Evolutionary conservation across 2,888 invertebrate species (phyloP).

Genomic region (Priocnemis perturbator): DNA sequence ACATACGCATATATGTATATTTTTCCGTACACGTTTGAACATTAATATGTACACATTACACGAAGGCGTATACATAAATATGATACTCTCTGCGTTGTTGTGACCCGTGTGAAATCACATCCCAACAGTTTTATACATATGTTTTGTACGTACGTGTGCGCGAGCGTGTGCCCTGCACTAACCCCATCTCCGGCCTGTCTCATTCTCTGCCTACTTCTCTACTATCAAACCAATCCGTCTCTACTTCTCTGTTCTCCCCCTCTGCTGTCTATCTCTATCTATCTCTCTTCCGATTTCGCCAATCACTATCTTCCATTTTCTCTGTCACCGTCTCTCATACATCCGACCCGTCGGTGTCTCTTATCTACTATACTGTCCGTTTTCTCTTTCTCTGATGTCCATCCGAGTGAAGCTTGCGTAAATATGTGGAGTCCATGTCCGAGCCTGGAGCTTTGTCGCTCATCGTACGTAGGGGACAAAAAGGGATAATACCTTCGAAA

Average conservation of each 20-base stretch:
- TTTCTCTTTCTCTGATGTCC: constrained; percentile 62
- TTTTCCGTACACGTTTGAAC: constrained; percentile 27
- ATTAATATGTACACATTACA: constrained; percentile 44
- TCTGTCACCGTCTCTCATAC: constrained; percentile 34
- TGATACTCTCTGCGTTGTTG: constrained; percentile 82
- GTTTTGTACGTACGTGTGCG: constrained; percentile 75
- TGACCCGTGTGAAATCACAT: constrained; percentile 85
- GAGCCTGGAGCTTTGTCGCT: constrained; percentile 45
- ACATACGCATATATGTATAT: constrained; percentile 33
- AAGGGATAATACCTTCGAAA: constrained; percentile 18
- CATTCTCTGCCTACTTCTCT: neutral
- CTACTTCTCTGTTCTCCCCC: neutral
- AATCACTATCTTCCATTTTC: constrained; percentile 32
- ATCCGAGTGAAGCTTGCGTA: constrained; percentile 72
- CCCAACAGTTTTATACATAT: constrained; percentile 75
- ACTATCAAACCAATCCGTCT: neutral
- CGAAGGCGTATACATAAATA: constrained; percentile 58
- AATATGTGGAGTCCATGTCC: constrained; percentile 61
- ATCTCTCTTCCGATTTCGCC: constrained; percentile 13
- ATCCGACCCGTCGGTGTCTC: constrained; percentile 27
- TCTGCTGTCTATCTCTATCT: constrained; percentile 10
- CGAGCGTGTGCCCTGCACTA: constrained; percentile 73
- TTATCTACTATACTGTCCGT: constrained; percentile 21
- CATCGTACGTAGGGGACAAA: no score
- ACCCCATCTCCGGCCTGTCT: constrained; percentile 26